These are phyloP conservation scores for Alentia gelatinosa DNA, from an alignment of 2,888 invertebrate species.

Conservation along the genomic window DNA sequence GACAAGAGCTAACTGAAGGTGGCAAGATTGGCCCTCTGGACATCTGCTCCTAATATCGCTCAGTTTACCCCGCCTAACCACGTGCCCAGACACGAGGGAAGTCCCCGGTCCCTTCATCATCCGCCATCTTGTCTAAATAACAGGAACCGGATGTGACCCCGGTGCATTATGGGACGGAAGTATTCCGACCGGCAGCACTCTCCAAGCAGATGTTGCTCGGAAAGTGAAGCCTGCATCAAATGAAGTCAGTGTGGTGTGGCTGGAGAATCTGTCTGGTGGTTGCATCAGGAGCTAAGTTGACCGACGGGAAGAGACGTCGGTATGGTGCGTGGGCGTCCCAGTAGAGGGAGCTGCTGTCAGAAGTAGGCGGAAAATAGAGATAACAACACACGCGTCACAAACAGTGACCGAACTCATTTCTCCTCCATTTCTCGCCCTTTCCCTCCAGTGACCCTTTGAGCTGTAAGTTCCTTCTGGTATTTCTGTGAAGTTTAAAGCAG, in stretches of 20 bases:
- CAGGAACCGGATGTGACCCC: not conserved
- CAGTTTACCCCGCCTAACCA: not conserved
- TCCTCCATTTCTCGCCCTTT: not conserved
- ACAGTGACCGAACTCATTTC: not conserved
- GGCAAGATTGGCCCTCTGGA: not conserved
- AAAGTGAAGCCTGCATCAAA: not conserved
- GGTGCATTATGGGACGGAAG: not conserved
- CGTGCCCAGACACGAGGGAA: not conserved
- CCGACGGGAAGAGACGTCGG: not conserved
- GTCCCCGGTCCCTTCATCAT: not conserved
- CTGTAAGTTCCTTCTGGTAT: not conserved
- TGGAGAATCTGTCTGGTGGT: not conserved
- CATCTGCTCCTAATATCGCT: slow-evolving; percentile 14
- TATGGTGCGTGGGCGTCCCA: not conserved
- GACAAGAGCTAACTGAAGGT: not conserved
- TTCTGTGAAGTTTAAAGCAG: too few species aligned
- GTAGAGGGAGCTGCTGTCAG: not conserved
- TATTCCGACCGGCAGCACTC: not conserved
- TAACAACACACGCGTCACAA: not conserved
- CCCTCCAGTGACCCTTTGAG: not conserved
- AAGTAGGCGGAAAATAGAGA: not conserved
- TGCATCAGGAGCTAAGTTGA: not conserved
- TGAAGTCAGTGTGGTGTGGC: not conserved
- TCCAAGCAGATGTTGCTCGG: too few species aligned
- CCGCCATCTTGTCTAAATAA: not conserved